Conservation (phyloP, 2,797 vertebrate genomes). For the Spea hammondii region DNA sequence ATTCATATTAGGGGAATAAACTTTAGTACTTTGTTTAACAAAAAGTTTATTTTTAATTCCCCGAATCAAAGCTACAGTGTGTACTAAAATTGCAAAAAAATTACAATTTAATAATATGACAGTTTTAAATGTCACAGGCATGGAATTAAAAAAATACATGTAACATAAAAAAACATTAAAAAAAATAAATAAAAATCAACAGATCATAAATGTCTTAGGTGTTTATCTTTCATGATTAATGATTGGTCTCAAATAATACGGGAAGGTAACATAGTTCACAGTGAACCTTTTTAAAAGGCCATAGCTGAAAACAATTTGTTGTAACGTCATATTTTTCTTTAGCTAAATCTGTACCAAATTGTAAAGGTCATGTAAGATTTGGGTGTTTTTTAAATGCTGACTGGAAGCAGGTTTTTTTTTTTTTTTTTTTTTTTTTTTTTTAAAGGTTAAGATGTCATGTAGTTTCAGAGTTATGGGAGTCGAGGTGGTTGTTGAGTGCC, state of each 20-base stretch:
- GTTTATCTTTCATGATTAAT: conserved; percentile 73
- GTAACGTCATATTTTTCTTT: conserved; percentile 70
- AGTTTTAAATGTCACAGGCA: conserved; percentile 69
- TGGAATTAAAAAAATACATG: conserved; percentile 17
- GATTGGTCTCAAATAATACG: conserved; percentile 67
- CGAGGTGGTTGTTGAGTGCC: conserved; percentile 68
- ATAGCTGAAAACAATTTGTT: conserved; percentile 66
- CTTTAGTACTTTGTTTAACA: no score
- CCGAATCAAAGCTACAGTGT: background rate
- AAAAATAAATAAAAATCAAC: conserved; percentile 57
- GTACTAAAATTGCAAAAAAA: conserved; percentile 20
- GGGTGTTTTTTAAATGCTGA: conserved; percentile 83
- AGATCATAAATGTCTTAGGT: conserved; percentile 69
- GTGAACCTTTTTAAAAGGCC: conserved; percentile 77
- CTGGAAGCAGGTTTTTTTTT: conserved; percentile 71
- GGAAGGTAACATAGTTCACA: conserved; percentile 68
- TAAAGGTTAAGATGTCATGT: conserved; percentile 84
- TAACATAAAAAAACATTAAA: background rate
- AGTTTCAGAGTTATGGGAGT: conserved; percentile 73
- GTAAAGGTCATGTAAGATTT: conserved; percentile 83
- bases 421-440: conserved; percentile 65
- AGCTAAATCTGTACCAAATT: conserved; percentile 68
- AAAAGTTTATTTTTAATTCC: no score
- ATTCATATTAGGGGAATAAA: no score
- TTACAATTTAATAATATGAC: conserved; percentile 61